Percentiles rank a stretch among this genome's conserved stretches.
phyloP scores from a whole-genome alignment of 1,140 invertebrate genomes.

The Macrocentrus cingulum region DNA sequence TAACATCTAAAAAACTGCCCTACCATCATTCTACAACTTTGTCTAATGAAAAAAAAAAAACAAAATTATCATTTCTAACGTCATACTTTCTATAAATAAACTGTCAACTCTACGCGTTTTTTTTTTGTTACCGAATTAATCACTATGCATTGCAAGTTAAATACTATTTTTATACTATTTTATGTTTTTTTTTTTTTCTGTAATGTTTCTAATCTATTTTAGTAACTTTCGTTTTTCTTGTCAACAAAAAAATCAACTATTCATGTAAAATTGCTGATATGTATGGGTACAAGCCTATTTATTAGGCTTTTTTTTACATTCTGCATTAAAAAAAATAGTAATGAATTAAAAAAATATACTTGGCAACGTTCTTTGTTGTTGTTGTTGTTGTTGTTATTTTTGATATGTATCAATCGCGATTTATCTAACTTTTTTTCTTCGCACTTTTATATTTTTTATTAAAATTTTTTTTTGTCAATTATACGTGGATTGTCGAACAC shows the following conservation, averaged over 20 bases:
- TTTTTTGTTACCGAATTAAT: neutral
- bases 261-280: slow-evolving; percentile 34
- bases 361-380: slow-evolving; percentile 40
- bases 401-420: slow-evolving; percentile 51
- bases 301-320: slow-evolving; percentile 12
- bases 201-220: neutral
- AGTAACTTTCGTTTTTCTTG: neutral
- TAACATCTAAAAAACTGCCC: no score
- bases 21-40: neutral
- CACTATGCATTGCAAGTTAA: neutral
- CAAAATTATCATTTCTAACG: neutral
- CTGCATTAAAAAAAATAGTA: slow-evolving; percentile 23
- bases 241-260: neutral
- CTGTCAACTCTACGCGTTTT: neutral
- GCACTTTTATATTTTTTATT: slow-evolving; percentile 1
- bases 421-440: neutral
- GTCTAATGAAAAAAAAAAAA: neutral
- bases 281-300: slow-evolving; percentile 30
- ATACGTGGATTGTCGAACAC: slow-evolving; percentile 9
- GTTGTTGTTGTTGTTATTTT: neutral
- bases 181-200: no score
- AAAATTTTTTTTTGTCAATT: slow-evolving; percentile 3
- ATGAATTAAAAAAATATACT: slow-evolving; percentile 38
- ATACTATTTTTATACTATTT: no score
- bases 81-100: neutral